These are phyloP conservation scores for Tachina lurida DNA, from an alignment of 2,888 invertebrate species.

Conservation along the genomic window DNA sequence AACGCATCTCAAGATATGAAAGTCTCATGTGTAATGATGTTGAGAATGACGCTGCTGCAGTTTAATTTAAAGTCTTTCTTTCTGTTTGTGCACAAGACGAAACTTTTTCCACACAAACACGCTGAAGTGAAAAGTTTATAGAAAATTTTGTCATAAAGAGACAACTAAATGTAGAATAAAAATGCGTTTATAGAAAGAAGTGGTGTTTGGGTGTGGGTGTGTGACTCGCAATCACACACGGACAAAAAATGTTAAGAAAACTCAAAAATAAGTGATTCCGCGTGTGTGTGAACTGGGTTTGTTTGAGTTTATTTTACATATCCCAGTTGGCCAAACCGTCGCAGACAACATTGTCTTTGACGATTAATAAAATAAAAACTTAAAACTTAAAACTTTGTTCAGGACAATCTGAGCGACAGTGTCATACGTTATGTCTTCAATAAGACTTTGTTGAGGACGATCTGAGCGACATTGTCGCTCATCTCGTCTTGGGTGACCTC, in stretches of 20 bases:
- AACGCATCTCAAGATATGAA: constrained; percentile 58
- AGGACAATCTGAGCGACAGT: too few relatives aligned
- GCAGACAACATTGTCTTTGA: too few relatives aligned
- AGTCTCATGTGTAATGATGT: constrained; percentile 65
- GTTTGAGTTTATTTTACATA: too few relatives aligned
- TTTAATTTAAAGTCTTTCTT: constrained; percentile 25
- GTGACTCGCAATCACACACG: neutral
- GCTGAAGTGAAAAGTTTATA: constrained; percentile 24
- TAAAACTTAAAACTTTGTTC: too few relatives aligned
- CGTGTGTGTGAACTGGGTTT: neutral
- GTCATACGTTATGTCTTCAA: too few relatives aligned
- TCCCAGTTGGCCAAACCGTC: too few relatives aligned
- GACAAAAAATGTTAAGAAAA: neutral
- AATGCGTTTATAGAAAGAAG: neutral
- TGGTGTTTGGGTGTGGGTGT: neutral
- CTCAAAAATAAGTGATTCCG: constrained; percentile 1
- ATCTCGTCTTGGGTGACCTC: too few relatives aligned
- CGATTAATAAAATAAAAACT: too few relatives aligned
- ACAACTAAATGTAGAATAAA: constrained; percentile 36
- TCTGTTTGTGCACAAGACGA: neutral
- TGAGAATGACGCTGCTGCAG: constrained; percentile 33
- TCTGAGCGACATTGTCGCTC: too few relatives aligned
- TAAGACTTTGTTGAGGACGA: too few relatives aligned
- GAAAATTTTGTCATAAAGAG: constrained; percentile 17
- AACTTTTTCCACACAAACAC: neutral